Percentiles rank a stretch among this genome's conserved stretches.
Evolutionary conservation across 2,888 invertebrate species (phyloP).

Genomic region (Mesorhabditis belari): DNA sequence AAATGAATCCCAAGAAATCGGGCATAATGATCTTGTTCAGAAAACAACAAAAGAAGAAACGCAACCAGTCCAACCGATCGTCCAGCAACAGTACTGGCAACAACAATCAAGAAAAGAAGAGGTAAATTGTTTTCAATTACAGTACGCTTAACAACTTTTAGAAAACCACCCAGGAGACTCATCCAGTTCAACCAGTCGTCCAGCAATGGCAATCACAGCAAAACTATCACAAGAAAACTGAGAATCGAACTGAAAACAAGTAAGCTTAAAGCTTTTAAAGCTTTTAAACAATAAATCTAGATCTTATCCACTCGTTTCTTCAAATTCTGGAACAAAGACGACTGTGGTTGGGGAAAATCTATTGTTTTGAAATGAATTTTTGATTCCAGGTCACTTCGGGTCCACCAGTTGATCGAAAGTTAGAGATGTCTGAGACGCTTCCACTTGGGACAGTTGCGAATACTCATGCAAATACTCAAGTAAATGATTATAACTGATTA

Average conservation of each 20-base stretch:
- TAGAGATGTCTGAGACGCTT: conserved; percentile 36
- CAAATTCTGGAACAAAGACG: not conserved
- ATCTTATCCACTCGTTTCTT: not conserved
- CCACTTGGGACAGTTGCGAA: conserved; percentile 38
- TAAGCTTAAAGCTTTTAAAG: not conserved
- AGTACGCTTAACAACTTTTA: conserved; percentile 15
- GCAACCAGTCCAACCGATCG: not conserved
- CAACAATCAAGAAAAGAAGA: not conserved
- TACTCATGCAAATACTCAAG: conserved; percentile 39
- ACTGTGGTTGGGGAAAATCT: not conserved
- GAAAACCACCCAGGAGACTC: conserved; percentile 26
- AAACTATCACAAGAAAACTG: conserved; percentile 33
- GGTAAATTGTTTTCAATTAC: not conserved
- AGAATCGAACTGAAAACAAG: conserved; percentile 13
- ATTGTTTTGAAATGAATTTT: not conserved
- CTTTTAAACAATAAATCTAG: not conserved
- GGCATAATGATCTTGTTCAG: not conserved
- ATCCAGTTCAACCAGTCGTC: conserved; percentile 25
- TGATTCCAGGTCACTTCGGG: too few species aligned
- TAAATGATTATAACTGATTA: too few species aligned
- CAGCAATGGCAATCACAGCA: conserved; percentile 18
- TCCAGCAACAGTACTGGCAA: too few species aligned
- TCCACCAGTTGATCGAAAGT: conserved; percentile 1
- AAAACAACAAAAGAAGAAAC: not conserved
- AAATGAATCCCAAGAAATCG: too few species aligned